Evolutionary conservation across 2,113 vertebrate species (phyloP).

Genomic region (Rhinoderma darwinii): DNA sequence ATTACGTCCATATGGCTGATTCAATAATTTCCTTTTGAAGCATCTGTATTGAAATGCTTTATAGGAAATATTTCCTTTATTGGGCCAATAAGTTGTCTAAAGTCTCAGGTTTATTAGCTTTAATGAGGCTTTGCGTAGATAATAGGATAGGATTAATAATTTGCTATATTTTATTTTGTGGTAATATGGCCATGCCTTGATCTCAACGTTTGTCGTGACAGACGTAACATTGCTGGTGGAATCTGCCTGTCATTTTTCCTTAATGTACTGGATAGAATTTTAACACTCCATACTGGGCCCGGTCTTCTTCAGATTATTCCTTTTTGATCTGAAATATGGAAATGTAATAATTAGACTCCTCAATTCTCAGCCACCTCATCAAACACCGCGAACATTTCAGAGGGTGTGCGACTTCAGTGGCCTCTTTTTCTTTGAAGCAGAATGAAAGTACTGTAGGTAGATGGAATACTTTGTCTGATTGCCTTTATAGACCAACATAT

Average conservation of each 20-base stretch:
- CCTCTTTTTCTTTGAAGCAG: slow-evolving; percentile 24
- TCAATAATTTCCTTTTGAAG: background rate
- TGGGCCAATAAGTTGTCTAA: background rate
- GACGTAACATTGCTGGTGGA: background rate
- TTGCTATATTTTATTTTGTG: background rate
- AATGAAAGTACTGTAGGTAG: slow-evolving; percentile 40
- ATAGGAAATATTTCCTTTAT: background rate
- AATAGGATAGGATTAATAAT: slow-evolving; percentile 27
- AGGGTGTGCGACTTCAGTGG: background rate
- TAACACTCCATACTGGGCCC: slow-evolving; percentile 1
- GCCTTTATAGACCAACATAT: slow-evolving; percentile 3
- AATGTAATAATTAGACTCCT: slow-evolving; percentile 42
- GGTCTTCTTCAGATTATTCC: slow-evolving; percentile 2
- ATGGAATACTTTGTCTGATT: slow-evolving; percentile 14
- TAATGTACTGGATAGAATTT: background rate
- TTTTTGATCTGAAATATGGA: slow-evolving; percentile 45
- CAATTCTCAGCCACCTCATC: slow-evolving; percentile 27
- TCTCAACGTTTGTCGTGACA: background rate
- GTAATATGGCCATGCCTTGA: slow-evolving; percentile 20
- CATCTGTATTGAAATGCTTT: background rate
- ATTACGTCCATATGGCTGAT: background rate
- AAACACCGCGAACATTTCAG: slow-evolving; percentile 8
- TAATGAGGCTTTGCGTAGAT: slow-evolving; percentile 13
- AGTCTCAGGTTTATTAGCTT: slow-evolving; percentile 1
- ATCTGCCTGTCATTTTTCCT: slow-evolving; percentile 1